Conservation (phyloP, 2,113 vertebrate species). For the Dromiciops gliroides region DNA sequence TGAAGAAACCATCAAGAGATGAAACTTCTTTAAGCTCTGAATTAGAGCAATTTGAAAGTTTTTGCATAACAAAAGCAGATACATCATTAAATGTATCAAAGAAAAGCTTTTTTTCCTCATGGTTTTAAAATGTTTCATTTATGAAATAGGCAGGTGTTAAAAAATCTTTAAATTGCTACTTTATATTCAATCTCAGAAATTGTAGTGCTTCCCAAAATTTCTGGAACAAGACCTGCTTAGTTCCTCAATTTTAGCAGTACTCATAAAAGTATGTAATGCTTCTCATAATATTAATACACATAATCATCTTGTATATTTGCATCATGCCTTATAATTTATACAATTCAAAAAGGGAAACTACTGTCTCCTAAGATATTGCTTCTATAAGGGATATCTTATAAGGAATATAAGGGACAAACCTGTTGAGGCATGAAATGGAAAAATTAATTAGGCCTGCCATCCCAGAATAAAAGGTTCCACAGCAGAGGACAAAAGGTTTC, state of each 20-base stretch:
- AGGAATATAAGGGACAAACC: too few species aligned
- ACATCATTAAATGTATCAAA: background rate
- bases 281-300: background rate
- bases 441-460: background rate
- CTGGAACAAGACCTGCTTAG: accelerated
- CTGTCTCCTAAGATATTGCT: background rate
- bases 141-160: background rate
- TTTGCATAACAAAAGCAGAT: slow-evolving; percentile 27
- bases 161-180: slow-evolving; percentile 1
- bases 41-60: slow-evolving; percentile 17
- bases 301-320: background rate
- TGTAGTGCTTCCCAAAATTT: background rate
- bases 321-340: background rate
- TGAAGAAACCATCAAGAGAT: background rate
- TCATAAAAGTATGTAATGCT: background rate
- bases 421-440: background rate
- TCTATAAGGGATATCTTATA: too few species aligned
- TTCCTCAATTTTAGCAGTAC: background rate
- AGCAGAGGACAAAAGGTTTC: background rate
- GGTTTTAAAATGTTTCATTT: background rate
- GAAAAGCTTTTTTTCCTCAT: slow-evolving; percentile 18
- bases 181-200: background rate
- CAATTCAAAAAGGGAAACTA: background rate
- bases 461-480: background rate
- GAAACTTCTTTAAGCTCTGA: background rate